A percentile compares a stretch with the other conserved stretches of the same genome.
These are phyloP conservation scores for Oscheius sp. DNA, from an alignment of 2,888 invertebrate species.

Conservation along the genomic window DNA sequence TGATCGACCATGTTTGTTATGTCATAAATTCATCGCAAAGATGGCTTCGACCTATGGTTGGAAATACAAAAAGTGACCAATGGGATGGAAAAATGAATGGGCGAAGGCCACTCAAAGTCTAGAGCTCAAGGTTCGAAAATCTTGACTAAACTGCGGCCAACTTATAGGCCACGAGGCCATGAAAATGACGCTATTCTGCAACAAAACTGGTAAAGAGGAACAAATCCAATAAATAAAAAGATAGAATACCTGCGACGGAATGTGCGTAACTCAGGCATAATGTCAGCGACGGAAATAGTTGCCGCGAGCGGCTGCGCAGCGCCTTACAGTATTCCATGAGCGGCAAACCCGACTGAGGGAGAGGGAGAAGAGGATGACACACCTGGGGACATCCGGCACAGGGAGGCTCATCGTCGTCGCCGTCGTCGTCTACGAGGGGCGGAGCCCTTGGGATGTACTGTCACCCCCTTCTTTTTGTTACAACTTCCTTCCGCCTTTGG, in stretches of 20 bases:
- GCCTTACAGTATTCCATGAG: constrained; percentile 1
- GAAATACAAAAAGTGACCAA: background rate
- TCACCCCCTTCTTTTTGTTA: constrained; percentile 15
- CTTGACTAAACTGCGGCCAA: background rate
- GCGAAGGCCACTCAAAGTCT: background rate
- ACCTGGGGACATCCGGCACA: constrained; percentile 7
- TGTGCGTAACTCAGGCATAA: constrained; percentile 13
- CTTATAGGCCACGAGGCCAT: background rate
- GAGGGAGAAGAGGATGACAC: background rate
- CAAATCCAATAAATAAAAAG: too few species aligned
- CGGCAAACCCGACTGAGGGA: background rate
- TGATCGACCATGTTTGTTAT: constrained; percentile 21
- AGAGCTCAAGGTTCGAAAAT: background rate
- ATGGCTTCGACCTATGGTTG: background rate
- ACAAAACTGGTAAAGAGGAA: too few species aligned
- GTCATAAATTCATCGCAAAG: background rate
- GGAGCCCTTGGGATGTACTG: constrained; percentile 13
- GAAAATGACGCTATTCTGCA: background rate
- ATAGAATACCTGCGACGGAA: background rate
- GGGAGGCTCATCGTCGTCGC: constrained; percentile 22
- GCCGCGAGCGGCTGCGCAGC: constrained; percentile 13
- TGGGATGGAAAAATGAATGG: constrained; percentile 1
- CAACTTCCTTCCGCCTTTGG: constrained; percentile 6
- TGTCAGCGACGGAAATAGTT: background rate
- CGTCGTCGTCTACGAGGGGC: constrained; percentile 5